Evolutionary conservation across 2,888 invertebrate species (phyloP).

Genomic region (Andricus quercusramuli): DNA sequence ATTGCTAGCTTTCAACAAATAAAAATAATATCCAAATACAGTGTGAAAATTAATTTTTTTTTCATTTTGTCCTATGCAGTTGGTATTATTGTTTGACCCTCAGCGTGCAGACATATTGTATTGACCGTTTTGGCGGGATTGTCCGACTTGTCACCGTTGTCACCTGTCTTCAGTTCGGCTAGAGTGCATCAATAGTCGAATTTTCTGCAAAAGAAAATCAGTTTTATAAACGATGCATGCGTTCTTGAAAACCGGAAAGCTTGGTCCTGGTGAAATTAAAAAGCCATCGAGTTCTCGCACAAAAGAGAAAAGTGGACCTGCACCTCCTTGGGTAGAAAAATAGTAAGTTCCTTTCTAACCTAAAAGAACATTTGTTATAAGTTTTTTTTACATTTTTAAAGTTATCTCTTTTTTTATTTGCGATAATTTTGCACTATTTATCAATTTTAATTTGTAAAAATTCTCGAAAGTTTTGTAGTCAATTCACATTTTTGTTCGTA

Average conservation of each 20-base stretch:
- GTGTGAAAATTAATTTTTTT: too few relatives aligned
- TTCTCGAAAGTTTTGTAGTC: too few relatives aligned
- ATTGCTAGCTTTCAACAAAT: too few relatives aligned
- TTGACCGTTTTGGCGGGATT: neutral
- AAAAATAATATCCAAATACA: too few relatives aligned
- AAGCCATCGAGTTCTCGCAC: conserved; percentile 66
- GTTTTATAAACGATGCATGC: conserved; percentile 83
- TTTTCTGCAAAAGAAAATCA: neutral
- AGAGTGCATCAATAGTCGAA: neutral
- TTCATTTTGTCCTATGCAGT: too few relatives aligned
- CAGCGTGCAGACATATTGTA: too few relatives aligned
- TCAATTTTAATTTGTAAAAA: too few relatives aligned
- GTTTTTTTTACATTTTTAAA: neutral
- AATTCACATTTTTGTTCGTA: too few relatives aligned
- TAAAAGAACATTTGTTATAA: conserved; percentile 8
- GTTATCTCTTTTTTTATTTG: neutral
- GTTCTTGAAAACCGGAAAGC: conserved; percentile 90
- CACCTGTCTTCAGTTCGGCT: neutral
- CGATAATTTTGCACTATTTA: neutral
- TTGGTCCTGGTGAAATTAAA: conserved; percentile 79
- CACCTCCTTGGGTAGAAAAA: conserved; percentile 92
- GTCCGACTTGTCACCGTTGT: neutral
- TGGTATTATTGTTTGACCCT: too few relatives aligned
- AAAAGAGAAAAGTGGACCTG: conserved; percentile 71
- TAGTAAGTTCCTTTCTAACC: conserved; percentile 81